Evolutionary conservation across 2,113 vertebrate species (phyloP), one percentile per base, ranked within the genome.

Genomic region (Sceloporus undulatus): DNA sequence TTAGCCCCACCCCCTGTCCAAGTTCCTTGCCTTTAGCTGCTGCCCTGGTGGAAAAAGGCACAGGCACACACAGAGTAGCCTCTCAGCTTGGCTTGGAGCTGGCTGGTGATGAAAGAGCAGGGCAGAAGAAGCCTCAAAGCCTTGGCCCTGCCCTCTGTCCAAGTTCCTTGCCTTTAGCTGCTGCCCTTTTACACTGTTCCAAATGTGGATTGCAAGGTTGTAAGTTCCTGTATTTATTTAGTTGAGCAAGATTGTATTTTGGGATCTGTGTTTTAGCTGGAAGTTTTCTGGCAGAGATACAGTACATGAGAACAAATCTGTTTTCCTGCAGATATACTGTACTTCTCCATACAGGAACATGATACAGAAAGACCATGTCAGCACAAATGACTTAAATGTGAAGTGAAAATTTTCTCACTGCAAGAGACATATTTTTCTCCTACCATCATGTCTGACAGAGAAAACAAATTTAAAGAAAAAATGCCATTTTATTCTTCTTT

Each of bases 381-480:
- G 34, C 56, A 7, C 56, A 23, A 65, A 81, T 81, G 56, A 34
- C 18, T 62, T 81, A 65, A 38, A 66, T 56, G 29, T 65, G 59
- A 66, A 56, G 78, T n/a, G 29, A 59, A 66, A 82, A 65, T 65
- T 14, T 40, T 66, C 59, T 21, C 19, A 65, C 34, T 82, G 9
- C 34, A 25, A 66, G 25, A 40, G n/a, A 38, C 34, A 82, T 65
- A 59, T 56, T 82, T 82, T 82, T 10, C n/a, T 14, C 34, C 59
- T 65, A 23, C 62, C 23, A 42, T 27, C 62, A 68, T 4, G 23
- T 73, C 23, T 23, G 68, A 73, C 82, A 73, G 5, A 34, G 29
- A 56, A 84, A 84, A 56, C 66, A 84, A 84, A 84, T 73, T 18
- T 73, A 48, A 56, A 84, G n/a, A 84, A 74, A 21, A 84, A 73